Evolutionary conservation across 1,140 invertebrate species (phyloP).

Genomic region (Coelopa frigida): DNA sequence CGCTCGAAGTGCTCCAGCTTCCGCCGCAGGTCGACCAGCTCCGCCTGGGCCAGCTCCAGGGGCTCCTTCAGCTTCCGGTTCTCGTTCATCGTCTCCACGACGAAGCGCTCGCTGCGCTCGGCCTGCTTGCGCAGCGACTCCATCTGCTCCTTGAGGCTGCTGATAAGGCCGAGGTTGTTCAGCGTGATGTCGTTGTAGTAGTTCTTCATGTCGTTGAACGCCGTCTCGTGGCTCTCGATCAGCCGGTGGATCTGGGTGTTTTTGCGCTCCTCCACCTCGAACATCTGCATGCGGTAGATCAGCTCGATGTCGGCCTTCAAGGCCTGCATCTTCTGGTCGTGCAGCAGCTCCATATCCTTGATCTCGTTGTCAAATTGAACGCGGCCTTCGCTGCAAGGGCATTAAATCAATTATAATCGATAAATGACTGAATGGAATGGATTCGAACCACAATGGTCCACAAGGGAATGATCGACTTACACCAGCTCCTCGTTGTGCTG

Average conservation of each 20-base stretch:
- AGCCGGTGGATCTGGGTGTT: constrained; percentile 76
- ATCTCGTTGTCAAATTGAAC: constrained; percentile 58
- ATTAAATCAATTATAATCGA: too few species aligned
- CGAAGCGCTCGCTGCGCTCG: constrained; percentile 59
- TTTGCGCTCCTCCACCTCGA: constrained; percentile 83
- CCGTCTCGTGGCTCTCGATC: constrained; percentile 74
- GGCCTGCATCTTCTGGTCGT: constrained; percentile 67
- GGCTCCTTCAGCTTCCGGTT: constrained; percentile 66
- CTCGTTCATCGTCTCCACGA: constrained; percentile 55
- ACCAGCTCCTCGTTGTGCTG: constrained; percentile 55
- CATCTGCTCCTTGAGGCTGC: constrained; percentile 79
- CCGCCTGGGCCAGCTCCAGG: constrained; percentile 59
- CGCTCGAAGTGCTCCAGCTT: constrained; percentile 75
- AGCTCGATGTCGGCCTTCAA: constrained; percentile 68
- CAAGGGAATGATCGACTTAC: too few species aligned
- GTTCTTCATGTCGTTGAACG: constrained; percentile 81
- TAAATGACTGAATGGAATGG: too few species aligned
- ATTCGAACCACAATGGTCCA: too few species aligned
- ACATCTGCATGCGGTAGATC: constrained; percentile 68
- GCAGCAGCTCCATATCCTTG: constrained; percentile 71
- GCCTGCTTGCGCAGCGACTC: constrained; percentile 73
- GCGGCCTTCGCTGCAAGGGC: constrained; percentile 25
- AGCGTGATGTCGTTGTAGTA: constrained; percentile 91
- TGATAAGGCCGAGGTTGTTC: constrained; percentile 80
- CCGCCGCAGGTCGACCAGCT: constrained; percentile 60